These are phyloP conservation scores for Epinotia bilunana DNA, from an alignment of 2,888 invertebrate species.

Conservation along the genomic window DNA sequence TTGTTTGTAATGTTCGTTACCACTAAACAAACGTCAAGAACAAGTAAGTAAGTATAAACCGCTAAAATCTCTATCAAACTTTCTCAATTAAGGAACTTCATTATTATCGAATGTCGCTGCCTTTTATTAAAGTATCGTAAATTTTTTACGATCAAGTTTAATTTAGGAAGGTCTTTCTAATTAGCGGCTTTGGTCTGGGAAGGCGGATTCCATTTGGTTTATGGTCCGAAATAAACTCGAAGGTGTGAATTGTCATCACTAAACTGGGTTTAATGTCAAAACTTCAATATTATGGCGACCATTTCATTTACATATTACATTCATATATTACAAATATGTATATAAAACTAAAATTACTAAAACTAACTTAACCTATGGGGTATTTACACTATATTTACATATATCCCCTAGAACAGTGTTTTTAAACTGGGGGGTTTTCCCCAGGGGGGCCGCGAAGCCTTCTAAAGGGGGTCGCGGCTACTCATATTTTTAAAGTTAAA, in stretches of 20 bases:
- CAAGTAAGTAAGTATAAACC: not conserved
- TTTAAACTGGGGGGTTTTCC: no score
- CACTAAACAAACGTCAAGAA: not conserved
- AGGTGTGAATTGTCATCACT: conserved; percentile 45
- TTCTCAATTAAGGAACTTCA: conserved; percentile 13
- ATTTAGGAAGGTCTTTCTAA: conserved; percentile 39
- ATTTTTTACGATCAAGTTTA: conserved; percentile 30
- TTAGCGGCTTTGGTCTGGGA: conserved; percentile 34
- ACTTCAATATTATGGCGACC: conserved; percentile 27
- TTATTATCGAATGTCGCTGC: conserved; percentile 26
- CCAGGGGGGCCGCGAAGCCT: no score
- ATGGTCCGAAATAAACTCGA: conserved; percentile 33
- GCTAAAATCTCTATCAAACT: not conserved
- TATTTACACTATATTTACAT: no score
- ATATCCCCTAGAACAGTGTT: no score
- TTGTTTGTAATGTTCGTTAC: no score
- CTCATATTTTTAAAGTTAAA: no score
- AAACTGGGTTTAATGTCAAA: conserved; percentile 32
- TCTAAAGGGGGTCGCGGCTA: no score
- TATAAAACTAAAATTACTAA: no score
- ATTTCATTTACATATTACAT: no score
- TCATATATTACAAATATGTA: no score
- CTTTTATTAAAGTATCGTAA: conserved; percentile 37
- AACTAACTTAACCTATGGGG: no score
- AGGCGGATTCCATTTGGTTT: conserved; percentile 35